Evolutionary conservation across 2,888 invertebrate genomes (phyloP).

Genomic region (Oxyteleia sp.): DNA sequence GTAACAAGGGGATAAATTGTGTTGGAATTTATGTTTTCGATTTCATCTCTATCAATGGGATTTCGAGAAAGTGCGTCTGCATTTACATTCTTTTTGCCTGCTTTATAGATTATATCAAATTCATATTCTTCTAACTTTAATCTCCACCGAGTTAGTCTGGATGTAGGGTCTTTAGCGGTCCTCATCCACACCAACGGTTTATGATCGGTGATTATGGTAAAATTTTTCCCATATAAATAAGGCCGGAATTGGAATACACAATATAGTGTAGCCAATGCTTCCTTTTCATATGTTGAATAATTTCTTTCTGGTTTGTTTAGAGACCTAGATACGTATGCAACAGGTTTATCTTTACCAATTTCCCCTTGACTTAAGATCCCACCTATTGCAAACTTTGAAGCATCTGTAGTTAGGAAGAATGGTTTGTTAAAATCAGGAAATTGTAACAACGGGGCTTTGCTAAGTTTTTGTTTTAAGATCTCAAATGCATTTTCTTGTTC

Average conservation of each 20-base stretch:
- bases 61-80: neutral
- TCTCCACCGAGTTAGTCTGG: neutral
- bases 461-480: constrained; percentile 30
- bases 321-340: constrained; percentile 1
- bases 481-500: constrained; percentile 46
- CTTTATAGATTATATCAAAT: neutral
- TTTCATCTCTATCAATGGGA: neutral
- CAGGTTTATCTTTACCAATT: constrained; percentile 2
- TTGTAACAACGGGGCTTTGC: constrained; percentile 52
- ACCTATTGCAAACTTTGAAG: constrained; percentile 43
- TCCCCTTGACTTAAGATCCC: constrained; percentile 61
- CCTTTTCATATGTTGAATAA: constrained; percentile 1
- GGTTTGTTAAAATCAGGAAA: constrained; percentile 52
- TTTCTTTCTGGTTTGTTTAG: constrained; percentile 1
- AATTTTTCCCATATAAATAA: constrained; percentile 14
- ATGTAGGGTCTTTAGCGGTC: constrained; percentile 5
- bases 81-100: neutral
- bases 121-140: neutral
- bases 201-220: constrained; percentile 24
- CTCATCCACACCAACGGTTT: constrained; percentile 17
- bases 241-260: constrained; percentile 1
- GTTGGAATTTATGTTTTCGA: too few species aligned
- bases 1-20: too few species aligned
- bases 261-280: neutral
- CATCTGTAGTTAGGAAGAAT: constrained; percentile 58